A percentile compares a stretch with the other conserved stretches of the same genome.
Conservation (phyloP, 1,140 invertebrate genomes). For the Nomia melanderi region DNA sequence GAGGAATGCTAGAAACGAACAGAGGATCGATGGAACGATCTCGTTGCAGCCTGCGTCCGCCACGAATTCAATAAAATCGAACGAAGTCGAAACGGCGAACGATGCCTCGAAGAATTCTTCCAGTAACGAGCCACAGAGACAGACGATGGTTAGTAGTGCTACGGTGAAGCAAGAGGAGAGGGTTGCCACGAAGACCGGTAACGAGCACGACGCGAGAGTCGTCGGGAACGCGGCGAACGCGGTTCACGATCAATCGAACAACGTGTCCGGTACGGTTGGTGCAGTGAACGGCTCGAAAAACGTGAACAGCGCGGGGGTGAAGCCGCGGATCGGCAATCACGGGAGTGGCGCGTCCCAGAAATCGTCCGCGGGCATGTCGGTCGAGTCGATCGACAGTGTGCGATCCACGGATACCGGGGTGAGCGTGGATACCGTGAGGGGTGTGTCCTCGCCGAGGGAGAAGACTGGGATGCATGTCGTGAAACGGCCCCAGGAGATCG, state of each 20-base stretch:
- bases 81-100: not conserved
- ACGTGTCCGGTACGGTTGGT: conserved; percentile 25
- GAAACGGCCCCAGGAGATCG: conserved; percentile 75
- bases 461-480: conserved; percentile 74
- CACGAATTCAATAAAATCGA: not conserved
- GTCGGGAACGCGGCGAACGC: not conserved
- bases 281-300: conserved; percentile 40
- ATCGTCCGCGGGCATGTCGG: conserved; percentile 70
- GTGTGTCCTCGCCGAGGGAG: conserved; percentile 76
- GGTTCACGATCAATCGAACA: conserved; percentile 25
- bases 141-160: not conserved
- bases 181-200: not conserved
- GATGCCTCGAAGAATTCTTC: not conserved
- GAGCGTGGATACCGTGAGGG: conserved; percentile 76
- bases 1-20: not conserved
- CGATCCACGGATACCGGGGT: conserved; percentile 78
- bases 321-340: conserved; percentile 46
- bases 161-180: conserved; percentile 47
- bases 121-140: conserved; percentile 3
- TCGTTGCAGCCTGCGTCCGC: not conserved
- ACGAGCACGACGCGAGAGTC: not conserved
- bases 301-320: conserved; percentile 57
- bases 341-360: conserved; percentile 72
- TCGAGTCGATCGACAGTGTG: conserved; percentile 70
- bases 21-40: not conserved